A percentile compares a stretch with the other conserved stretches of the same genome.
phyloP scores from a whole-genome alignment of 2,113 vertebrate species.

The Regulus satrapa region DNA sequence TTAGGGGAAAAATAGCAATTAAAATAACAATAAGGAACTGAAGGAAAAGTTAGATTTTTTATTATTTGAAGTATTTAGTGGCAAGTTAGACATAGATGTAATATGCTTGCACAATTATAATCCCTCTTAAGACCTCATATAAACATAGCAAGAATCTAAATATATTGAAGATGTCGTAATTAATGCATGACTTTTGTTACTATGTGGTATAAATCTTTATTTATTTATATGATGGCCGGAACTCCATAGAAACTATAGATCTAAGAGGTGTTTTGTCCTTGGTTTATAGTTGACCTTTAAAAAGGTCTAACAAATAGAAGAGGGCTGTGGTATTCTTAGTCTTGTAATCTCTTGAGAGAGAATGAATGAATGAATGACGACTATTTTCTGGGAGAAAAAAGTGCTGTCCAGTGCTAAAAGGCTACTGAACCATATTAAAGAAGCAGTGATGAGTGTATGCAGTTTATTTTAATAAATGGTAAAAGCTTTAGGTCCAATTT shows the following conservation, averaged over 20 bases:
- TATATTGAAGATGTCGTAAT: not conserved
- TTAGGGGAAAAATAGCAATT: not conserved
- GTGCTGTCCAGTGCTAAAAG: not conserved
- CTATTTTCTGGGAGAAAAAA: not conserved
- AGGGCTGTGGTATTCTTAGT: not conserved
- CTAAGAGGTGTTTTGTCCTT: not conserved
- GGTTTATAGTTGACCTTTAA: not conserved
- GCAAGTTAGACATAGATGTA: not conserved
- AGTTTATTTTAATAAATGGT: not conserved
- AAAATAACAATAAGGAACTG: not conserved
- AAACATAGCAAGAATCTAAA: not conserved
- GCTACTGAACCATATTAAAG: not conserved
- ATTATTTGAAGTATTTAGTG: not conserved
- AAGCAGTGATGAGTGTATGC: not conserved
- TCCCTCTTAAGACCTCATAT: not conserved
- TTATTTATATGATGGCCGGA: not conserved
- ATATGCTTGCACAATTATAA: not conserved
- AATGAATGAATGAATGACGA: accelerated
- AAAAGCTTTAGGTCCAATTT: not conserved
- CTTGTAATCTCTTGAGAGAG: not conserved
- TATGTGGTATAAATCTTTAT: not conserved
- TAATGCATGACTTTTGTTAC: not conserved
- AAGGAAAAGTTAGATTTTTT: not conserved
- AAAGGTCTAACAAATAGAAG: not conserved
- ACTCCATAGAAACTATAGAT: not conserved